Base-by-base conservation (phyloP, 2,797 vertebrate genomes). In the Lutjanus argentimaculatus region DNA sequence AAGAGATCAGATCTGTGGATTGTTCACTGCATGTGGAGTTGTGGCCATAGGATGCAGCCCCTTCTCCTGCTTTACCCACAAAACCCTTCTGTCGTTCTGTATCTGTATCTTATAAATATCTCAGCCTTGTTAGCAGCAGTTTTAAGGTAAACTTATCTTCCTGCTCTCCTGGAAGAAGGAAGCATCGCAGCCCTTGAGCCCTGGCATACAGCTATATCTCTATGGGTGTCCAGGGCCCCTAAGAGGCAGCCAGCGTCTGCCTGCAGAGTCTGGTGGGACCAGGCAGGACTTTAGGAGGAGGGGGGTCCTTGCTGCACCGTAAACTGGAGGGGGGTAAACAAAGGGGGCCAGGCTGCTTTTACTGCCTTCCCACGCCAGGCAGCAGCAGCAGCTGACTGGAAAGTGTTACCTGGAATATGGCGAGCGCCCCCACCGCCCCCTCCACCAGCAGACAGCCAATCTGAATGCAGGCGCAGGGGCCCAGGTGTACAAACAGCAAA, bases 401-500 rank as follows among this genome's bases (percentile, higher is more conserved):
- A 92, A 91, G 92, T 94, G 94, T 94, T 93, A 96, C 95, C 95
- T 96, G 95, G 85, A 91, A 67, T 65, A 89, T 75, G 81, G 75
- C 68, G 65, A 55, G 58, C 36, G 2, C 17, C 42, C 71, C 83
- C 80, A 10, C 12, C 19, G 1, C 43, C 72, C 81, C 82, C 84
- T 48, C 72, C 77, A 67, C 51, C 77, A 82, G 81, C 90, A 89
- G 85, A 89, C 85, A 90, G 89, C 93, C 92, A 93, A 93, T 88
- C 85, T 88, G 89, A 90, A 86, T 73, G 88, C 90, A 83, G 84
- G 85, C 83, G 9, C 86, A 75, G 88, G 6, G 82, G 78, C 91
- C 94, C 96, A 96, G 96, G 96, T 96, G 96, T 93, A 95, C 96
- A 96, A 96, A 96, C 95, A 95, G 93, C 93, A 93, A 95, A 94